A percentile compares a stretch with the other conserved stretches of the same genome.
These are phyloP conservation scores for Denticeps clupeoides DNA, from an alignment of 2,797 vertebrate species.

Conservation along the genomic window DNA sequence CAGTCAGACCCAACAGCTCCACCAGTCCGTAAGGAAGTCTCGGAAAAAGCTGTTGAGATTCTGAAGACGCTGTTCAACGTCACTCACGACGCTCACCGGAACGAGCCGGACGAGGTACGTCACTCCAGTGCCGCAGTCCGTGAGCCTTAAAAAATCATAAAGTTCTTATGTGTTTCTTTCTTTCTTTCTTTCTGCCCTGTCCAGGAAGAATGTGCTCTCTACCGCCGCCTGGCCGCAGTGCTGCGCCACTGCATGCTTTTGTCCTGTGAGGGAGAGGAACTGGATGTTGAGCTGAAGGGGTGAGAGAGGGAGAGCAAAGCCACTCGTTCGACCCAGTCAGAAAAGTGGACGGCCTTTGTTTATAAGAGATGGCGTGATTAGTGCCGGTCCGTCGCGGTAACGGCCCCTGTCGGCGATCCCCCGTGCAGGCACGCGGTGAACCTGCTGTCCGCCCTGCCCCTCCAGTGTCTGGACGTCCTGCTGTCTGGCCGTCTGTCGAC, in stretches of 20 bases:
- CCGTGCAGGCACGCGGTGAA: constrained; percentile 52
- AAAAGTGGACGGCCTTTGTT: no score
- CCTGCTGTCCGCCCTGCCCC: constrained; percentile 51
- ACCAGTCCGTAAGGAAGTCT: constrained; percentile 52
- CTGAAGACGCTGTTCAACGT: constrained; percentile 69
- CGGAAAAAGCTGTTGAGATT: constrained; percentile 54
- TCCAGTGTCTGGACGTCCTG: constrained; percentile 57
- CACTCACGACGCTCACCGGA: constrained; percentile 54
- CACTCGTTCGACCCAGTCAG: no score
- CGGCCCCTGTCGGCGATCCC: background rate
- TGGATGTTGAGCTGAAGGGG: constrained; percentile 63
- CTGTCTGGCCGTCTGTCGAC: constrained; percentile 35
- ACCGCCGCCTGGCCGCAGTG: constrained; percentile 62
- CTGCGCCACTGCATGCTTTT: constrained; percentile 60
- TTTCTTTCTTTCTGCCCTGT: background rate
- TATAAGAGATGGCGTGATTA: constrained; percentile 32
- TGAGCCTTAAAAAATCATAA: background rate
- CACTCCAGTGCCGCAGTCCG: background rate
- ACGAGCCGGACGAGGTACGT: constrained; percentile 51
- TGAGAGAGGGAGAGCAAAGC: no score
- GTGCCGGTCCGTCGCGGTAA: background rate
- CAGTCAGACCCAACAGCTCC: constrained; percentile 29
- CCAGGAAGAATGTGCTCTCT: constrained; percentile 59
- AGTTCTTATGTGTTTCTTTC: background rate
- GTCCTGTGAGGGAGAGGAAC: constrained; percentile 45